A percentile compares a stretch with the other conserved stretches of the same genome.
phyloP scores from a whole-genome alignment of 2,888 invertebrate genomes.

The Drosophila borealis region DNA sequence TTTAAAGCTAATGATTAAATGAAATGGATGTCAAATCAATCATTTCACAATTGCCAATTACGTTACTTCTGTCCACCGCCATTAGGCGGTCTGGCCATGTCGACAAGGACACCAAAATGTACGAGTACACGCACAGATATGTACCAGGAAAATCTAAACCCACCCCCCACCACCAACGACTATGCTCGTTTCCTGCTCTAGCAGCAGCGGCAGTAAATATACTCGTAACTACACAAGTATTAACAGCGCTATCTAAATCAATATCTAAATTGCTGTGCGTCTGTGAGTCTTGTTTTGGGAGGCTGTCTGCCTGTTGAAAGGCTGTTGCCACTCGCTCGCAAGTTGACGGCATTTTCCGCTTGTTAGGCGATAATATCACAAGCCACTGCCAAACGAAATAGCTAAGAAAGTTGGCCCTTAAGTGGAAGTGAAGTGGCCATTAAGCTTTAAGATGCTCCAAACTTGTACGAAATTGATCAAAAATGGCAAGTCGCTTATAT shows the following conservation, averaged over 20 bases:
- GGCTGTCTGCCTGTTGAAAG: conserved; percentile 15
- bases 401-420: conserved; percentile 33
- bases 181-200: neutral
- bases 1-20: conserved; percentile 23
- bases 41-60: conserved; percentile 49
- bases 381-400: conserved; percentile 36
- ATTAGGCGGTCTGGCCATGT: neutral
- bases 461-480: neutral
- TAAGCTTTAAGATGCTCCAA: conserved; percentile 28
- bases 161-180: neutral
- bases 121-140: neutral
- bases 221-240: conserved; percentile 36
- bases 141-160: too few species aligned
- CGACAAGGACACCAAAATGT: conserved; percentile 1
- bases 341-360: conserved; percentile 58
- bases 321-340: conserved; percentile 16
- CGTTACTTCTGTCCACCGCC: conserved; percentile 12
- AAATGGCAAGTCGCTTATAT: neutral
- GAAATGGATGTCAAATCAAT: conserved; percentile 40
- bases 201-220: conserved; percentile 10
- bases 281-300: conserved; percentile 16
- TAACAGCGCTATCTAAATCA: conserved; percentile 64
- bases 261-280: conserved; percentile 68
- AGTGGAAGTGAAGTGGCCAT: conserved; percentile 21
- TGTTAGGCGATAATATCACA: conserved; percentile 64